Evolutionary conservation across 92 coral and sea anemone species (phyloP), one percentile per base, ranked within the genome.

Genomic region (Zoanthus sociatus): DNA sequence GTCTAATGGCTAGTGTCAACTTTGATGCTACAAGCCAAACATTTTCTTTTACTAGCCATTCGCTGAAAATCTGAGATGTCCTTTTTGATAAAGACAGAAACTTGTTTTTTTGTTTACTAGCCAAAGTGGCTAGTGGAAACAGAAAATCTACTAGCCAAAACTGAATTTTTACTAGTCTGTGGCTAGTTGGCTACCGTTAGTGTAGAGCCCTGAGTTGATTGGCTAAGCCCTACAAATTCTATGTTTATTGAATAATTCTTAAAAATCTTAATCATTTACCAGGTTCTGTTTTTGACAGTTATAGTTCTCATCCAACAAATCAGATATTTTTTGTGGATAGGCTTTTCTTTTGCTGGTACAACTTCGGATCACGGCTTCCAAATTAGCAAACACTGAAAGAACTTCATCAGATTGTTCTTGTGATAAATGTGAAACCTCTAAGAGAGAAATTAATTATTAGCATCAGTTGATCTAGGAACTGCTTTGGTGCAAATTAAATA

Each of bases 301-400:
- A 64, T 92, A 87, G 30, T 84, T 78, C 48, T 78, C 83, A 16
- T 73, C 87, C 55, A 95, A 83, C 33, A 87, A 78, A n/a, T 91
- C 91, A 17, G 90, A 86, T 21, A 97, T 90, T 69, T 86, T 78
- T 30, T 93, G 95, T 42, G 99, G 99, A 78, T 92, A 97, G 13
- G 51, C 55, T 73, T 97, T 97, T 18, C 98, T 96, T 89, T 95
- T 97, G 14, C 84, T 82, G 73, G 98, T 91, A 11, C 95, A 93
- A 32, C 86, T 84, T 87, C 93, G 90, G 33, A 97, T 84, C 45
- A 93, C 78, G 33, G 92, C 97, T 79, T 95, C 99, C 46, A 96
- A 74, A 20, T 90, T 88, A n/a, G 94, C 88, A 93, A 98, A 97
- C 93, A 95, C 79, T 60, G 87, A 87, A 67, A 89, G 78, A 13